phyloP scores from a whole-genome alignment of 2,888 invertebrate genomes.

The Desoria tigrina region DNA sequence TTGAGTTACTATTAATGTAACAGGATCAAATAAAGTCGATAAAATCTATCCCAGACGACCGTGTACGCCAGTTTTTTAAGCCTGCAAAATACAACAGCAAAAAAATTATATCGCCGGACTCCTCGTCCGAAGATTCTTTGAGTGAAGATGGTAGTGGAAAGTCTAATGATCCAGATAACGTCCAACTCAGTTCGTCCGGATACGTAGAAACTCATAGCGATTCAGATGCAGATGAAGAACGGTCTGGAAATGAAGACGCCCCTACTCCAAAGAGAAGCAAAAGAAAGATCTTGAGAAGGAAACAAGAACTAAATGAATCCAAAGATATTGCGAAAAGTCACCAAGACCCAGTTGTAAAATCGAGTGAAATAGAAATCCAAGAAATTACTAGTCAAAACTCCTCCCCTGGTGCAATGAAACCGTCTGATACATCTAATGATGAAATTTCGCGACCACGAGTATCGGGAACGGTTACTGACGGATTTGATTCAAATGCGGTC shows the following conservation, averaged over 20 bases:
- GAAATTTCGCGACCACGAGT: not conserved
- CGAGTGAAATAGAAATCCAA: not conserved
- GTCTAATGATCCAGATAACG: conserved; percentile 39
- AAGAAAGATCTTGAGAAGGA: conserved; percentile 59
- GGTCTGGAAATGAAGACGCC: conserved; percentile 57
- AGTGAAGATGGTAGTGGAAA: conserved; percentile 43
- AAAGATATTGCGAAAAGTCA: conserved; percentile 3
- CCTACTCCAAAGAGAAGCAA: conserved; percentile 44
- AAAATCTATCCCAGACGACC: not conserved
- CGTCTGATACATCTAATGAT: not conserved
- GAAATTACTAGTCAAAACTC: conserved; percentile 12
- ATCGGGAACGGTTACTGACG: not conserved
- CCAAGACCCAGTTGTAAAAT: not conserved
- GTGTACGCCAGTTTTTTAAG: conserved; percentile 3
- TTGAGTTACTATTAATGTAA: too few relatives aligned
- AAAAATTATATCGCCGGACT: conserved; percentile 38
- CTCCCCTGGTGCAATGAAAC: not conserved
- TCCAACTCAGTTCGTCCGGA: conserved; percentile 37
- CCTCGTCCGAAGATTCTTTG: conserved; percentile 49
- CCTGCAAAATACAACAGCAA: conserved; percentile 26
- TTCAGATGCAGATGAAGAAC: conserved; percentile 59
- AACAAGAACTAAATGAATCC: conserved; percentile 64
- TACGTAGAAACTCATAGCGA: conserved; percentile 54
- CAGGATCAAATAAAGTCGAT: too few relatives aligned
- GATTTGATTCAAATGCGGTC: conserved; percentile 56